Conservation (phyloP, 2,888 invertebrate species). For the Diabrotica balteata region DNA sequence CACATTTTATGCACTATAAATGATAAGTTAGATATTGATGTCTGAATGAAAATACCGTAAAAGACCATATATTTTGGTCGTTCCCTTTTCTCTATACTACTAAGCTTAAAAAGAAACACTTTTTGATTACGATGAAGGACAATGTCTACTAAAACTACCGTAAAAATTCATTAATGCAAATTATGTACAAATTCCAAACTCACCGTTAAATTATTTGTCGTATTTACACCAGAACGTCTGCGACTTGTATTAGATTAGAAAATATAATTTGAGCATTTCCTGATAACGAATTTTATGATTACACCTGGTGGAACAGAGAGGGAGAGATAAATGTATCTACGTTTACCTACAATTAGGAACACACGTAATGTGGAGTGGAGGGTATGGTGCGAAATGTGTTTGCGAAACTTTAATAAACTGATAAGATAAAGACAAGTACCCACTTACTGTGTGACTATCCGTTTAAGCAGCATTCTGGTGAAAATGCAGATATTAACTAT, state of each 20-base stretch:
- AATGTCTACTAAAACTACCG: no score
- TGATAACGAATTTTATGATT: constrained; percentile 23
- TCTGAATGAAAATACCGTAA: no score
- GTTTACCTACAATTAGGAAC: constrained; percentile 17
- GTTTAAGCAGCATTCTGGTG: no score
- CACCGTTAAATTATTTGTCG: background rate
- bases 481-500: no score
- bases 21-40: no score
- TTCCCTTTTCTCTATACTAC: no score
- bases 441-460: background rate
- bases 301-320: background rate
- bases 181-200: background rate
- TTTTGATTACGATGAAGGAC: no score
- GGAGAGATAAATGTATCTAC: constrained; percentile 18
- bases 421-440: constrained; percentile 2
- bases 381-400: constrained; percentile 4
- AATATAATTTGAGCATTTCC: constrained; percentile 9
- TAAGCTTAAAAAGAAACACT: no score
- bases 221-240: constrained; percentile 1
- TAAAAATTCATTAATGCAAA: no score
- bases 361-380: constrained; percentile 1
- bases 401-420: constrained; percentile 11
- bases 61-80: no score
- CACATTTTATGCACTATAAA: no score
- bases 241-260: background rate